Conservation (phyloP, 2,797 vertebrate genomes). For the Delichon dasypus region DNA sequence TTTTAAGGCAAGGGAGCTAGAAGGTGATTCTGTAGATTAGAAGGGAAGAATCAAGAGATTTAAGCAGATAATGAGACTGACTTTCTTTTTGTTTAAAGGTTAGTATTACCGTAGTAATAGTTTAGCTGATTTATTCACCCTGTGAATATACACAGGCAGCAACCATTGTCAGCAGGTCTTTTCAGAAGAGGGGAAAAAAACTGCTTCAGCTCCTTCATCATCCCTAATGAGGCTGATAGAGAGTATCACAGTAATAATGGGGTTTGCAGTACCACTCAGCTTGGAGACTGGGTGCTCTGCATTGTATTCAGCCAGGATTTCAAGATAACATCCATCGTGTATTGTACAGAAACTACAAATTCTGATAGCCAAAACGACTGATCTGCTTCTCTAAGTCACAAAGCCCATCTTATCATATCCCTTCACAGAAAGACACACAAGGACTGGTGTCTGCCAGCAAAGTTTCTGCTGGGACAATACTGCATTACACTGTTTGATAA, state of each 20-base stretch:
- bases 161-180: neutral
- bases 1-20: neutral
- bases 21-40: neutral
- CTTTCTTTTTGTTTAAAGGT: neutral
- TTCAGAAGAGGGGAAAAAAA: neutral
- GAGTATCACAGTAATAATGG: neutral
- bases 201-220: conserved; percentile 31
- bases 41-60: neutral
- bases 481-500: neutral
- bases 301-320: conserved; percentile 42
- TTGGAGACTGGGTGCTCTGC: neutral
- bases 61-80: neutral
- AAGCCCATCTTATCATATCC: neutral
- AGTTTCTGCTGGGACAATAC: conserved; percentile 45
- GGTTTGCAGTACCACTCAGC: neutral
- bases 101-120: neutral
- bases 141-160: neutral
- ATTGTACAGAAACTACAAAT: conserved; percentile 33
- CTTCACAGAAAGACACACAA: neutral
- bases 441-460: neutral
- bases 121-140: neutral
- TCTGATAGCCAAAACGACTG: neutral
- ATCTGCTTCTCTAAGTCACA: neutral
- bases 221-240: conserved; percentile 39
- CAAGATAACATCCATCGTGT: neutral